phyloP scores from a whole-genome alignment of 2,113 vertebrate genomes.

The Buteo buteo region DNA sequence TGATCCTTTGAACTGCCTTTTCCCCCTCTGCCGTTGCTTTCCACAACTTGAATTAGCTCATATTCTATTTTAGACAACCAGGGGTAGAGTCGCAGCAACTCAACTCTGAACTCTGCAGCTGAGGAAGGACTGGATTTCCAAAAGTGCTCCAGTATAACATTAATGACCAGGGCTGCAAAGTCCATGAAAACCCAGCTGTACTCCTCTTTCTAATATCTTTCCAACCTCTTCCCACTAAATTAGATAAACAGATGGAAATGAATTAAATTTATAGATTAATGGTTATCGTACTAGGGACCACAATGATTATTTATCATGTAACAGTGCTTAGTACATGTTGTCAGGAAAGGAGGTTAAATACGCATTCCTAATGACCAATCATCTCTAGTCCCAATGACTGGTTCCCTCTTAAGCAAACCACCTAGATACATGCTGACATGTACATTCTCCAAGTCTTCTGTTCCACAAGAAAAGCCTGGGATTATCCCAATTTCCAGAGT shows the following conservation, averaged over 20 bases:
- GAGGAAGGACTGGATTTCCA: not conserved
- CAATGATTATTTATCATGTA: not conserved
- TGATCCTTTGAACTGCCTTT: slow-evolving; percentile 7
- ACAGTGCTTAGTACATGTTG: not conserved
- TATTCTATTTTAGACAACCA: not conserved
- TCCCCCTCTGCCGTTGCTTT: not conserved
- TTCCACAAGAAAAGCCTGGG: not conserved
- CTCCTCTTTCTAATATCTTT: not conserved
- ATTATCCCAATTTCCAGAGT: not conserved
- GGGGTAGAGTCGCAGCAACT: not conserved
- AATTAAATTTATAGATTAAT: not conserved
- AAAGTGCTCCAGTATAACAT: not conserved
- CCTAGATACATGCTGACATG: no score
- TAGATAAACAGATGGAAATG: not conserved
- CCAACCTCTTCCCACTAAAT: not conserved
- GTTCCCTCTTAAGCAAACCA: not conserved
- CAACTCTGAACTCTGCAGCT: not conserved
- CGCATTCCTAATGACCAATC: not conserved
- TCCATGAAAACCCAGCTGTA: not conserved
- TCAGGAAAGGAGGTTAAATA: not conserved
- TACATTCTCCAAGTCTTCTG: not conserved
- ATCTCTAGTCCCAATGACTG: not conserved
- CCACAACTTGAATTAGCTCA: not conserved
- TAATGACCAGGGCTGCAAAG: not conserved
- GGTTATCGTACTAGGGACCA: not conserved